These are phyloP conservation scores for Drosophila cognata DNA, from an alignment of 2,888 invertebrate genomes.

Conservation along the genomic window DNA sequence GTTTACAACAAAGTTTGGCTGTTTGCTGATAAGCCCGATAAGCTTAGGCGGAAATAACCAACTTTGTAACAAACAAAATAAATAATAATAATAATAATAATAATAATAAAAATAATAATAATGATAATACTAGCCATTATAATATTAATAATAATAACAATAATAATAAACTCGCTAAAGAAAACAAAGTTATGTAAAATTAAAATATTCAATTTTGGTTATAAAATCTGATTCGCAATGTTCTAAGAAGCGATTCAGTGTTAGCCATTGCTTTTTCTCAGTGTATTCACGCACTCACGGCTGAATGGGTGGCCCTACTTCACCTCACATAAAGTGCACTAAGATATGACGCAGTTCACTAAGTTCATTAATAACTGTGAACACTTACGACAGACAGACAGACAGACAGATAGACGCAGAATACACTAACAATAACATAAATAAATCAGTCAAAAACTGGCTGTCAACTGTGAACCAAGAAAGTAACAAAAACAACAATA, in stretches of 20 bases:
- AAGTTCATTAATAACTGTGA: conserved; percentile 49
- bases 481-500: conserved; percentile 9
- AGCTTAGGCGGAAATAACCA: neutral
- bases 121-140: neutral
- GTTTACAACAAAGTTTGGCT: neutral
- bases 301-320: neutral
- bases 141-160: neutral
- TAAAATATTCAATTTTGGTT: neutral
- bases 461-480: conserved; percentile 33
- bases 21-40: neutral
- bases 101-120: neutral
- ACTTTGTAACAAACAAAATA: neutral
- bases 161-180: neutral
- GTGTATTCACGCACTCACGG: neutral
- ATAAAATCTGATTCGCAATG: neutral
- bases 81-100: neutral
- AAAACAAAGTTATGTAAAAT: neutral
- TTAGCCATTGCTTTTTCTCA: neutral
- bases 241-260: neutral
- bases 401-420: neutral
- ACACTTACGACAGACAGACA: neutral
- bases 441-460: conserved; percentile 46
- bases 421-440: conserved; percentile 49
- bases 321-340: conserved; percentile 46
- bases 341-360: conserved; percentile 56